Evolutionary conservation across 2,888 invertebrate genomes (phyloP), one percentile per base, ranked within the genome.

Genomic region (Anoncus sp.): DNA sequence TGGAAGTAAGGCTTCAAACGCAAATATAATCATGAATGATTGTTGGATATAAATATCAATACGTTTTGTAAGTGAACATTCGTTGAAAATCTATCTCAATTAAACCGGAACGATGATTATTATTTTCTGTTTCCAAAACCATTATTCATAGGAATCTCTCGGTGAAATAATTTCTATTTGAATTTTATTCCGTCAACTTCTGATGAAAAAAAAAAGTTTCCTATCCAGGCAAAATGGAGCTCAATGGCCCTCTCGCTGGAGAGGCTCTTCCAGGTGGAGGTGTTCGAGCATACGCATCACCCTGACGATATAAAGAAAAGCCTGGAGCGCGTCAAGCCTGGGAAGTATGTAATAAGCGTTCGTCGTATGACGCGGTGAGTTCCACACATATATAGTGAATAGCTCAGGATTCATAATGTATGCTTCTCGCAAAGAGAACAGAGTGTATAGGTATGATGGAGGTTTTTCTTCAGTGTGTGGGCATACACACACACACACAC

Each of bases 261-360:
- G 20, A 4, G 45, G 51, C 51, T 20, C 55, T 62, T 55, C 12
- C 14, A 49, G 47, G 31, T n/a, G 47, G 14, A 75, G 66, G 66
- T 78, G 65, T 74, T 70, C 51, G 51, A 45, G 14, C 47, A 22
- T 40, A 35, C 35, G 16, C 16, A 49, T 31, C 59, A 22, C 59
- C 75, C 14, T 35, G 40, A 67, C 43, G n/a, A n/a, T 31, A 57
- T 18, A 10, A 31, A 47, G 40, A 62, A 53, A 60, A 53, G 49
- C 60, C 72, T 31, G 45, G 14, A 47, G 35, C 35, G 22, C 60
- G 70, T 66, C 53, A 65, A 71, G 55, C 47, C 53, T 67, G 70
- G 14, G 60, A 55, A 74, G 62, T 62, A 53, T 53, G 45, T 75
- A 78, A 75, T 66, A 66, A 77, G 65, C 60, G 59, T 60, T 53